phyloP scores from a whole-genome alignment of 1,140 invertebrate species.

The Trachymyrmex septentrionalis region DNA sequence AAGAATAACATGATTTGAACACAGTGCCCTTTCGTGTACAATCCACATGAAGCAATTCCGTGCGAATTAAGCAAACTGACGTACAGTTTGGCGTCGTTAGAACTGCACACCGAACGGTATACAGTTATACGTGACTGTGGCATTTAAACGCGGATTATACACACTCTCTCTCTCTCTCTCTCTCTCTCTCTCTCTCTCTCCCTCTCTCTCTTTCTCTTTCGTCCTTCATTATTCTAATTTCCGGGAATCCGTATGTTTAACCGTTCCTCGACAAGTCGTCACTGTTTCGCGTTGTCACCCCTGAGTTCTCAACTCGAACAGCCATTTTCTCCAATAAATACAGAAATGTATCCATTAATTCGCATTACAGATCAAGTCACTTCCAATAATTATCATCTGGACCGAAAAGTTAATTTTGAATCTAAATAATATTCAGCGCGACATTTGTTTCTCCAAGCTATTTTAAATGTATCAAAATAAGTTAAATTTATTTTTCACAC shows the following conservation, averaged over 20 bases:
- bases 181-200: neutral
- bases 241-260: neutral
- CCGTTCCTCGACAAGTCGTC: neutral
- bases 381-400: neutral
- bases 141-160: conserved; percentile 45
- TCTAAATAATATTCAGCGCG: neutral
- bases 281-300: neutral
- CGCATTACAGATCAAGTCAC: neutral
- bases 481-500: neutral
- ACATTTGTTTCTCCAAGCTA: neutral
- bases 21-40: neutral
- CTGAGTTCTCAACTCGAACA: neutral
- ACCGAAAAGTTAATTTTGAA: neutral
- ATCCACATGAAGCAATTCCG: neutral
- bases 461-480: neutral
- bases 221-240: conserved; percentile 26
- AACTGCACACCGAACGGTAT: conserved; percentile 7
- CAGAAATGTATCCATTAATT: neutral
- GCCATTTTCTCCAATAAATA: neutral
- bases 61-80: conserved; percentile 42
- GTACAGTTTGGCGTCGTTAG: neutral
- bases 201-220: neutral
- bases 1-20: neutral
- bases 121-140: conserved; percentile 52
- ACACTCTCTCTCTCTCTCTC: no score